Evolutionary conservation across 2,113 vertebrate genomes (phyloP).

Genomic region (Chionomys nivalis): DNA sequence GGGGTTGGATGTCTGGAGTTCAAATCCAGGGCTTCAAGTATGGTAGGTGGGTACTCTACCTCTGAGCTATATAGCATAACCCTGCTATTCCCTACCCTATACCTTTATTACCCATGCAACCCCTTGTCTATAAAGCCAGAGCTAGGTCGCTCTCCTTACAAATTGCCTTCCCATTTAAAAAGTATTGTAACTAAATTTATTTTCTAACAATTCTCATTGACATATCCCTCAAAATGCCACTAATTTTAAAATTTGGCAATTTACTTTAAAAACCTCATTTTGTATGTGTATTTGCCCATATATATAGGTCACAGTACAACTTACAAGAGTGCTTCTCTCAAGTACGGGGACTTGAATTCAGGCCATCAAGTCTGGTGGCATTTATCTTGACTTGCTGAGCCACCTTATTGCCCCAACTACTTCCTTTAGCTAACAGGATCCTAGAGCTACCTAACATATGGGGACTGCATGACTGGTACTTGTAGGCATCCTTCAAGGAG

Average conservation of each 20-base stretch:
- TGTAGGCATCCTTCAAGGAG: neutral
- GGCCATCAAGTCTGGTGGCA: neutral
- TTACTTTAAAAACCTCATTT: neutral
- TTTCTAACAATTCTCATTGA: neutral
- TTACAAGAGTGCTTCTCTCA: neutral
- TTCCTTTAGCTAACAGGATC: conserved; percentile 11
- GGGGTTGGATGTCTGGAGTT: neutral
- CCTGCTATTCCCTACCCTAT: neutral
- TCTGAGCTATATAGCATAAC: neutral
- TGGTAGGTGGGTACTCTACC: too few relatives aligned
- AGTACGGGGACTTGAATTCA: neutral
- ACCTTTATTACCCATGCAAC: neutral
- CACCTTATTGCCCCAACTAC: neutral
- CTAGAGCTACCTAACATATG: neutral
- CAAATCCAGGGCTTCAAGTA: neutral
- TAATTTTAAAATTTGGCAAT: neutral
- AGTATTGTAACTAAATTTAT: neutral
- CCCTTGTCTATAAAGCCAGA: neutral
- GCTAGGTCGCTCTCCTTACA: neutral
- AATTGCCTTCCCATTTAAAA: neutral
- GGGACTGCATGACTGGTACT: neutral
- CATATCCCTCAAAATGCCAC: neutral
- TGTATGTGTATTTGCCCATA: neutral
- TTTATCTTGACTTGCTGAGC: neutral
- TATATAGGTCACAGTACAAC: neutral